Evolutionary conservation across 1,140 invertebrate species (phyloP).

Genomic region (Cheumatopsyche charites): DNA sequence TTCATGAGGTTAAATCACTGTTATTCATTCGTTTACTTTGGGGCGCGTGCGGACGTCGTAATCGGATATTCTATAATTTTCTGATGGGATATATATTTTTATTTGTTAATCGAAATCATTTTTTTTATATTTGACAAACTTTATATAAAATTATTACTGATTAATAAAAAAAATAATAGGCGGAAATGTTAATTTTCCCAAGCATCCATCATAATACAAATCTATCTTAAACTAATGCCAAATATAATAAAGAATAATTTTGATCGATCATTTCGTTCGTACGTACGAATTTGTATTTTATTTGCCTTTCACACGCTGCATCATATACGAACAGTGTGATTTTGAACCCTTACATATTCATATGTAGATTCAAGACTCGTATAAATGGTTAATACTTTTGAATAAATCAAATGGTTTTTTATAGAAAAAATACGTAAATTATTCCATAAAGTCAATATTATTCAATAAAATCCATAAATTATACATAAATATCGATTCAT

Average conservation of each 20-base stretch:
- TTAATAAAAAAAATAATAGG: no score
- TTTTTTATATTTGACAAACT: no score
- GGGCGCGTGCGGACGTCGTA: slow-evolving; percentile 26
- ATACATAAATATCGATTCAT: not conserved
- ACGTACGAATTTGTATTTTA: slow-evolving; percentile 5
- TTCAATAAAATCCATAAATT: no score
- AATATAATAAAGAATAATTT: no score
- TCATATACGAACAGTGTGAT: slow-evolving; percentile 5
- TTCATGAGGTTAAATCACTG: slow-evolving; percentile 34
- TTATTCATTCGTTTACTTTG: slow-evolving; percentile 28
- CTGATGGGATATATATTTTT: no score
- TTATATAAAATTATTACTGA: no score
- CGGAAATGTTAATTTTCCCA: no score
- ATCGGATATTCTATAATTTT: slow-evolving; percentile 22
- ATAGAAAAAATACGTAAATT: slow-evolving; percentile 8
- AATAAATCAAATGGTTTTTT: slow-evolving; percentile 26
- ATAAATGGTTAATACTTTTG: slow-evolving; percentile 19
- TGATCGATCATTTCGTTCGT: no score
- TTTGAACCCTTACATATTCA: slow-evolving; percentile 21
- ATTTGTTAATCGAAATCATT: no score
- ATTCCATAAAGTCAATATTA: not conserved
- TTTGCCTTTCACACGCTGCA: slow-evolving; percentile 36
- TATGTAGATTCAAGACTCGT: slow-evolving; percentile 13
- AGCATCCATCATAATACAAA: no score
- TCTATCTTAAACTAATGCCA: no score